Evolutionary conservation across 2,888 invertebrate genomes (phyloP).

Genomic region (Sesia bembeciformis): DNA sequence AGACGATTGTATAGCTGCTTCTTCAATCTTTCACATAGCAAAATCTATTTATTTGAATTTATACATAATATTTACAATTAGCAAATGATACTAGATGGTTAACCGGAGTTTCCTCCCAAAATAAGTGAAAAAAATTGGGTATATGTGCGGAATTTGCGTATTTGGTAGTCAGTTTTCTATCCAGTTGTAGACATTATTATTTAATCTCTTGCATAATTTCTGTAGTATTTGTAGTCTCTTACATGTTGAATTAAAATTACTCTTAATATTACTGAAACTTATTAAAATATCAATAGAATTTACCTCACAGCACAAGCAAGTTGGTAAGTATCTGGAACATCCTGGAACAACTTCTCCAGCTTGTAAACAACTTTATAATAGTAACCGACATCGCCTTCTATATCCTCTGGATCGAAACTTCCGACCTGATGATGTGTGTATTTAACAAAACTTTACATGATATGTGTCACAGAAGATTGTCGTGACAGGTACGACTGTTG

Average conservation of each 20-base stretch:
- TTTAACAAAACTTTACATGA: slow-evolving; percentile 13
- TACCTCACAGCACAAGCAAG: slow-evolving; percentile 78
- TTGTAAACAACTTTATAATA: slow-evolving; percentile 85
- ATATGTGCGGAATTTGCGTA: too few species aligned
- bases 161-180: too few species aligned
- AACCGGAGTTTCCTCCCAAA: too few species aligned
- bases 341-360: slow-evolving; percentile 89
- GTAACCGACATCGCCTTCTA: slow-evolving; percentile 85
- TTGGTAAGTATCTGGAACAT: slow-evolving; percentile 81
- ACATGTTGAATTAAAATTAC: too few species aligned
- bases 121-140: too few species aligned
- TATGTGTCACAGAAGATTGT: too few species aligned
- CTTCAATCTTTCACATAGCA: background rate
- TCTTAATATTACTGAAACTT: too few species aligned
- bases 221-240: too few species aligned
- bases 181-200: too few species aligned
- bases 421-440: slow-evolving; percentile 75
- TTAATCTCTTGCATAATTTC: too few species aligned
- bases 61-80: background rate
- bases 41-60: too few species aligned
- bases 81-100: background rate
- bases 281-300: background rate
- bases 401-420: slow-evolving; percentile 89
- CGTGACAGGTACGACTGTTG: too few species aligned
- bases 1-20: background rate